phyloP scores from a whole-genome alignment of 2,888 invertebrate genomes.

The Trichogramma evanescens region DNA sequence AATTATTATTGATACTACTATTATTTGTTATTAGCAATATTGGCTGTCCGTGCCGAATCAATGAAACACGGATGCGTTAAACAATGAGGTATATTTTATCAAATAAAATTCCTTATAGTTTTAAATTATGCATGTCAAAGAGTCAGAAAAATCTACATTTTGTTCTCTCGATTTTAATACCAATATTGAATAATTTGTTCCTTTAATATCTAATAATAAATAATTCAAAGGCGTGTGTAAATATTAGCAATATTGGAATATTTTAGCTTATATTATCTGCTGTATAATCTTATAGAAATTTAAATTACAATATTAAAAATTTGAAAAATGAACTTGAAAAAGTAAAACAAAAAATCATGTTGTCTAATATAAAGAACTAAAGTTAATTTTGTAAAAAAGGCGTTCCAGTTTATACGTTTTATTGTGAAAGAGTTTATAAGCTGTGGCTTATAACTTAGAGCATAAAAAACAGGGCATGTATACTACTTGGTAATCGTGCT shows the following conservation, averaged over 20 bases:
- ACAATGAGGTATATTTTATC: constrained; percentile 1
- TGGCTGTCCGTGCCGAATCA: neutral
- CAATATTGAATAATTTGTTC: neutral
- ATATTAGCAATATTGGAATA: constrained; percentile 16
- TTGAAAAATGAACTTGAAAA: neutral
- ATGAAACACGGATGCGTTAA: neutral
- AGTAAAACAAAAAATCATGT: constrained; percentile 6
- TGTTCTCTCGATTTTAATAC: neutral
- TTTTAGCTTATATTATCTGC: neutral
- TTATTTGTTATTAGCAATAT: constrained; percentile 10
- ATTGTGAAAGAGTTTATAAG: constrained; percentile 10
- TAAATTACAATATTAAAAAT: neutral
- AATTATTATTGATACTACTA: constrained; percentile 1
- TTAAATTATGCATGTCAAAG: constrained; percentile 7
- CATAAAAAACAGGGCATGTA: too few relatives aligned
- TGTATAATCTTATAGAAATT: neutral
- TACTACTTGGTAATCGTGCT: too few relatives aligned
- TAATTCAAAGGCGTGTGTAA: constrained; percentile 15
- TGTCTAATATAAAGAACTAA: constrained; percentile 1
- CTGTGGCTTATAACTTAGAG: neutral
- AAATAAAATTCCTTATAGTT: constrained; percentile 14
- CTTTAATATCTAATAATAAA: constrained; percentile 1
- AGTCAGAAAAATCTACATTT: constrained; percentile 2
- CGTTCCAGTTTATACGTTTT: constrained; percentile 5
- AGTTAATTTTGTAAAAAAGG: constrained; percentile 17